These are phyloP conservation scores for Eretmochelys imbricata DNA, from an alignment of 2,113 vertebrate species.

Conservation along the genomic window DNA sequence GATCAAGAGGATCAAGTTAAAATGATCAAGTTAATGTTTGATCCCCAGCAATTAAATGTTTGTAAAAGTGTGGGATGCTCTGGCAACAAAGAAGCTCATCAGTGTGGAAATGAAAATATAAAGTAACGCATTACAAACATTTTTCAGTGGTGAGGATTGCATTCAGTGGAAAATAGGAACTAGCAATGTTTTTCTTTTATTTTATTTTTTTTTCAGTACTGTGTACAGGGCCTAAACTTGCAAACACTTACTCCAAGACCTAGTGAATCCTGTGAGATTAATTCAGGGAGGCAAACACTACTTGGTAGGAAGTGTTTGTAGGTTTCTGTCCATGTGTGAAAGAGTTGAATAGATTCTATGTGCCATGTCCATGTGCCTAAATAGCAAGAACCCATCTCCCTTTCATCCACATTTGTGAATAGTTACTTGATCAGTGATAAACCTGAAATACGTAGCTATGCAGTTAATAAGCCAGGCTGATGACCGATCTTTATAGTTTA, in stretches of 20 bases:
- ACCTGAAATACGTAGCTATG: background rate
- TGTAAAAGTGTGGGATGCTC: no score
- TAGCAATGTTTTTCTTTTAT: background rate
- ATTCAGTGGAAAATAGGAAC: background rate
- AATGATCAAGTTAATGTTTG: no score
- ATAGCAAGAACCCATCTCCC: background rate
- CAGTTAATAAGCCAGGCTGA: background rate
- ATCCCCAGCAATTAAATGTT: no score
- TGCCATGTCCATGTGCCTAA: background rate
- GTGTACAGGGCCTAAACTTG: background rate
- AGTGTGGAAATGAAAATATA: no score
- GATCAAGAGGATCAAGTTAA: no score
- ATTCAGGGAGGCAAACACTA: background rate
- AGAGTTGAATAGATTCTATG: rapidly evolving
- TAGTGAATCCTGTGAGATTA: background rate
- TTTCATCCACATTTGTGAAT: background rate
- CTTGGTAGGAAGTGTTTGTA: background rate
- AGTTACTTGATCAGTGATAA: background rate
- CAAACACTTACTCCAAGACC: background rate
- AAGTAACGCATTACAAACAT: no score
- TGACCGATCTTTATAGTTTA: background rate
- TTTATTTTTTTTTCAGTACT: background rate
- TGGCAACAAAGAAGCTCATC: no score
- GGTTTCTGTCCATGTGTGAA: background rate
- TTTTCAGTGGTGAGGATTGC: no score